Percentiles rank a stretch among this genome's conserved stretches.
phyloP scores from a whole-genome alignment of 2,888 invertebrate genomes.

The Branchinecta sandiegonensis region DNA sequence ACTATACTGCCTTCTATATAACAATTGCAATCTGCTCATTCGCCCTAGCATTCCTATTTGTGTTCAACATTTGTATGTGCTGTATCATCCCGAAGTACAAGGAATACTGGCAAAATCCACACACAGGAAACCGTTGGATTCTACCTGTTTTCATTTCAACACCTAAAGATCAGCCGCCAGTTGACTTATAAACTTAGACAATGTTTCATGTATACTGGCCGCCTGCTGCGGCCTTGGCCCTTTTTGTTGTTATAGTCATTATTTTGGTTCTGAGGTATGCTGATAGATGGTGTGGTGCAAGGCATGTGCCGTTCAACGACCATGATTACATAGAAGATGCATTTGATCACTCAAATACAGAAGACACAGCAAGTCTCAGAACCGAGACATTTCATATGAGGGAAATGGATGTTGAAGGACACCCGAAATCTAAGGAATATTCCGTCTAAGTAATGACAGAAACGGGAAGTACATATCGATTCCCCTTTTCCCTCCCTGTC shows the following conservation, averaged over 20 bases:
- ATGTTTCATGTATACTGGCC: constrained; percentile 59
- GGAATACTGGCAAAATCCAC: constrained; percentile 57
- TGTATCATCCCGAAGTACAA: constrained; percentile 59
- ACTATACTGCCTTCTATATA: constrained; percentile 73
- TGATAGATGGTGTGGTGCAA: constrained; percentile 50
- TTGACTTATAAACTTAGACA: constrained; percentile 20
- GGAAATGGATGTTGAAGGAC: neutral
- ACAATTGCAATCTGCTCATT: constrained; percentile 61
- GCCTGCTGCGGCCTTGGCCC: constrained; percentile 52
- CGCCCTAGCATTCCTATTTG: constrained; percentile 50
- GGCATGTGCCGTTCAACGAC: constrained; percentile 43
- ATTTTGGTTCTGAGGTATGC: constrained; percentile 61
- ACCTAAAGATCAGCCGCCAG: constrained; percentile 23
- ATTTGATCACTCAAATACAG: neutral
- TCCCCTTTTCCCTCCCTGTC: too few species aligned
- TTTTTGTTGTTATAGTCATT: constrained; percentile 58
- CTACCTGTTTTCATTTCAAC: constrained; percentile 22
- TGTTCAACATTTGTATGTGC: constrained; percentile 61
- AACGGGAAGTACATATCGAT: neutral
- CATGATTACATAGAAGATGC: constrained; percentile 5
- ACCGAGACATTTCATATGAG: neutral
- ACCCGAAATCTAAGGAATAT: neutral
- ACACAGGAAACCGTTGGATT: constrained; percentile 30
- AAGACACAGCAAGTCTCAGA: neutral
- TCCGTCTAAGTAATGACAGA: neutral